These are phyloP conservation scores for Sphaeridia pumilis DNA, from an alignment of 2,888 invertebrate genomes.

Conservation along the genomic window DNA sequence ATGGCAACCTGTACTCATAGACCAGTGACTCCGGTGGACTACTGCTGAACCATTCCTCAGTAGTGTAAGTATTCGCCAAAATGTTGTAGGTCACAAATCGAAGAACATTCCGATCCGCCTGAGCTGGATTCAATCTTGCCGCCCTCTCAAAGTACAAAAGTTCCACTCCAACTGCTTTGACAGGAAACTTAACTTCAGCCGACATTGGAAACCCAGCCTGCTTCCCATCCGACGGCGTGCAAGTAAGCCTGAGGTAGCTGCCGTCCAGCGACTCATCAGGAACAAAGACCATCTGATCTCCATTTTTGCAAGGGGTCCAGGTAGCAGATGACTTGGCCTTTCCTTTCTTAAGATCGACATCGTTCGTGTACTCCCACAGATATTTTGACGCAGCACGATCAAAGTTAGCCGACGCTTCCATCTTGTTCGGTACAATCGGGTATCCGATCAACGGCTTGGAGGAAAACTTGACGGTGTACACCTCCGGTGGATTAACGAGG, in stretches of 20 bases:
- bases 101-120: constrained; percentile 41
- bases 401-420: constrained; percentile 30
- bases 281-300: constrained; percentile 9
- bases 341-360: constrained; percentile 1
- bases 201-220: constrained; percentile 21
- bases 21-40: constrained; percentile 69
- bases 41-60: constrained; percentile 60
- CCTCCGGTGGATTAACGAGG: constrained; percentile 32
- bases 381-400: constrained; percentile 16
- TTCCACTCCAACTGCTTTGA: constrained; percentile 12
- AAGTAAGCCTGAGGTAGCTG: constrained; percentile 20
- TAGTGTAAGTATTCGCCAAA: constrained; percentile 80
- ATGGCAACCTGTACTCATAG: constrained; percentile 74
- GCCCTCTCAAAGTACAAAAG: constrained; percentile 23
- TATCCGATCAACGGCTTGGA: constrained; percentile 17
- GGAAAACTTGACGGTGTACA: constrained; percentile 25
- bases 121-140: constrained; percentile 19
- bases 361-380: constrained; percentile 25
- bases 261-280: constrained; percentile 18
- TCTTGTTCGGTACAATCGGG: constrained; percentile 25
- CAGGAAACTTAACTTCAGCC: constrained; percentile 13
- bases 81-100: constrained; percentile 81
- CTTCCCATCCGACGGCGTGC: constrained; percentile 26
- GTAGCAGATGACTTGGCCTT: background rate
- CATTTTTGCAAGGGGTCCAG: constrained; percentile 5